Base-by-base conservation (phyloP, 2,113 vertebrate species). In the Microcebus tavaratra region DNA sequence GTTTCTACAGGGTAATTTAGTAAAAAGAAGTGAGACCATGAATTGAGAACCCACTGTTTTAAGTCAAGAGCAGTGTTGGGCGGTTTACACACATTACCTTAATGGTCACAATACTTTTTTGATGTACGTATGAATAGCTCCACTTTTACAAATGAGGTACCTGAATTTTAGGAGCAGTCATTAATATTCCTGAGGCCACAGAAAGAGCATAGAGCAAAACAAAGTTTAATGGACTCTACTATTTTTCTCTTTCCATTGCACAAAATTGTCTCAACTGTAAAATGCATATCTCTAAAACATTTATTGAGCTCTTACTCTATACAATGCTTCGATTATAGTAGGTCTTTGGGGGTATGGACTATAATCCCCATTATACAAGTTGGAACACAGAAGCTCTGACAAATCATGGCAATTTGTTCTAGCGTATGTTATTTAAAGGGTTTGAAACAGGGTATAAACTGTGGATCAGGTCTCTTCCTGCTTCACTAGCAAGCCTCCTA, bases 161-260 rank as follows among this genome's bases (percentile, higher is more conserved):
- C 34, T 82, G 57, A 85, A 18, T 34, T 83, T 90, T 96, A 92
- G 73, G 50, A 29, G 68, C 11, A 27, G 55, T 80, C 92, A 94
- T 73, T 82, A 57, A 90, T 86, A 93, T 95, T 76, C 27, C 73
- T 21, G 34, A 89, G 63, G 50, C 63, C 50, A 87, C 6, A 89
- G 27, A 76, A 21, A 53, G 42, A n/a, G 21, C 27, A 55, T 31
- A 14, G 31, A 82, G 21, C 18, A 70, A 87, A 82, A 65, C 12
- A n/a, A 70, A 14, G 2, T 84, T 90, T 94, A 95, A 86, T 80
- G 11, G 39, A 76, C 36, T 85, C n/a, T 50, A 72, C 9, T 34
- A 0, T 68, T 42, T 6, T 83, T 27, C 20, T 63, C 31, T 96
- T 70, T 88, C 23, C 29, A 27, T 6, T 57, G 7, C 9, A 88